Conservation (phyloP, 1,140 invertebrate species). For the Potamilus streckersoni region DNA sequence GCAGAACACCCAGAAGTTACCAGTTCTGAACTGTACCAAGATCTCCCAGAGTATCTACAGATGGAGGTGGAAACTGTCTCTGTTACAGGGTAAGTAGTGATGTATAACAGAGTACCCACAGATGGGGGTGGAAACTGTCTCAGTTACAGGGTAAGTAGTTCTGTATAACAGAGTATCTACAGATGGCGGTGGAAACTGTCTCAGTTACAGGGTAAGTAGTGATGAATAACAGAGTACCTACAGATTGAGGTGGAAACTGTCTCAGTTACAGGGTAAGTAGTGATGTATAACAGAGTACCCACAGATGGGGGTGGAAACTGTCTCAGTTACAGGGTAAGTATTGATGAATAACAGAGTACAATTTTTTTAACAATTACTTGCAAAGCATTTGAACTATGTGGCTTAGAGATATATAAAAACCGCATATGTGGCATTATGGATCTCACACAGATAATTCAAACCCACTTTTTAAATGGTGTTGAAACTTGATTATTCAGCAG, state of each 20-base stretch:
- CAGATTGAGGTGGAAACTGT: conserved; percentile 72
- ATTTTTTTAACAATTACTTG: no score
- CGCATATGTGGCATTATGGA: no score
- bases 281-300: conserved; percentile 67
- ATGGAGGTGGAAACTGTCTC: conserved; percentile 69
- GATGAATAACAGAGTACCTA: conserved; percentile 67
- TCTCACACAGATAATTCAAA: no score
- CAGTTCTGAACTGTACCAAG: conserved; percentile 75
- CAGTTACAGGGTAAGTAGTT: neutral
- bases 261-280: neutral
- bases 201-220: neutral
- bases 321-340: neutral
- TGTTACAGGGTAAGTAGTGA: no score
- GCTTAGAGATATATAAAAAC: no score
- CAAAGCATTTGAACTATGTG: no score
- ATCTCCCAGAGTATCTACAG: conserved; percentile 75
- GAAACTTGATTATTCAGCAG: no score
- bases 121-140: conserved; percentile 69
- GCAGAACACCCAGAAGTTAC: conserved; percentile 73
- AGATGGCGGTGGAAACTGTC: conserved; percentile 71
- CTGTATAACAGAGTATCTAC: conserved; percentile 73
- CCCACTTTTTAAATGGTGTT: no score
- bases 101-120: conserved; percentile 71
- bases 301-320: conserved; percentile 72
- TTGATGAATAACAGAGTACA: conserved; percentile 62